Base-by-base conservation (phyloP, 1,140 invertebrate species). In the Heliconius hewitsoni region DNA sequence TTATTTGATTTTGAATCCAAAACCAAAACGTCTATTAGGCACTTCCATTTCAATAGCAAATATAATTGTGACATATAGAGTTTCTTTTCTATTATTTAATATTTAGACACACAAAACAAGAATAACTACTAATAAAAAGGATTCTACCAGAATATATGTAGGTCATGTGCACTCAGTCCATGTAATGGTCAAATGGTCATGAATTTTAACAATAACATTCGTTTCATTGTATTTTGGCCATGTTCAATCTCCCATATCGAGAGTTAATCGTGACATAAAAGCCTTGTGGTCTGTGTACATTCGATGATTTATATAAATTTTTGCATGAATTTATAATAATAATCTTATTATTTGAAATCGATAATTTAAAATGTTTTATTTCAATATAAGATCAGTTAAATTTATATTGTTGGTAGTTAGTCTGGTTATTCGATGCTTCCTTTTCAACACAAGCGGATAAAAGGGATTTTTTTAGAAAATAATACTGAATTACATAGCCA, bases 221-320 rank as follows among this genome's bases (percentile, higher is more conserved):
- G 71, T 66, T 74, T 57, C 70, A 76, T 77, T 82, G 74, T 77
- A 72, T 37, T 73, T 76, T 79, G 72, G 55, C 77, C 77, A 73
- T 82, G 81, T 50, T 82, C 77, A 79, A 82, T 82, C 77, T 82
- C 81, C 81, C 81, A 82, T 82, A 37, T 78, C 77, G 55, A 73
- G 71, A 8, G 74, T 76, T 50, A 30, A 60, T 76, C 60, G 60
- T 70, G 74, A 76, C 19, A 71, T 46, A 76, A 76, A 76, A 66
- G 74, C 74, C 74, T 76, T 71, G 60, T 66, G 37, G n/a, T 6
- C 60, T 27, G 11, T 66, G 60, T 57, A 52, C 27, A 55, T 76
- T 75, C 30, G 52, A 66, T 75, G 55, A 37, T 75, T 76, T 70
- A 76, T 70, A 57, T 30, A 4, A 75, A n/a, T n/a, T 60, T 70